phyloP scores from a whole-genome alignment of 2,797 vertebrate genomes.

The Gephyroberyx darwinii region DNA sequence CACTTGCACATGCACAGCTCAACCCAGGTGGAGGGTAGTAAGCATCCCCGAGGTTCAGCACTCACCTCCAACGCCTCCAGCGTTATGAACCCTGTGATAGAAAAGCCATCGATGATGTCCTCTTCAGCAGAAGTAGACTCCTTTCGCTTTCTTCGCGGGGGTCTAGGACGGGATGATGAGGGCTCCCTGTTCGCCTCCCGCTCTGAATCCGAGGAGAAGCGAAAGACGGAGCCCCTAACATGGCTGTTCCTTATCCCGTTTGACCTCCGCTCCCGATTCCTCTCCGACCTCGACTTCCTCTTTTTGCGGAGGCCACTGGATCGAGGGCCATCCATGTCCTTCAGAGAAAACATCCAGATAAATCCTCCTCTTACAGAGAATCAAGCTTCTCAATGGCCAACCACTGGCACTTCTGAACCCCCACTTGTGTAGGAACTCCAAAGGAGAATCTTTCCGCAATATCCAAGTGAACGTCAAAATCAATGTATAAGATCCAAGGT shows the following conservation, averaged over 20 bases:
- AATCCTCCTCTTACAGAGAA: slow-evolving; percentile 55
- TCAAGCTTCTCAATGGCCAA: slow-evolving; percentile 44
- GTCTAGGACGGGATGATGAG: slow-evolving; percentile 87
- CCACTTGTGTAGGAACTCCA: slow-evolving; percentile 69
- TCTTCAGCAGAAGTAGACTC: slow-evolving; percentile 93
- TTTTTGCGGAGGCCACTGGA: slow-evolving; percentile 90
- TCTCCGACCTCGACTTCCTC: slow-evolving; percentile 91
- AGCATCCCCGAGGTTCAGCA: slow-evolving; percentile 1
- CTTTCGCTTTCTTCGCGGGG: slow-evolving; percentile 91
- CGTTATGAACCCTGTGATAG: slow-evolving; percentile 91
- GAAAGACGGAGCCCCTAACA: slow-evolving; percentile 76
- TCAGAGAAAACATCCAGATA: slow-evolving; percentile 72
- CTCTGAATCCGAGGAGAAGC: slow-evolving; percentile 90
- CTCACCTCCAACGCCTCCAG: slow-evolving; percentile 95
- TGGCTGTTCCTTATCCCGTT: slow-evolving; percentile 79
- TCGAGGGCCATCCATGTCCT: slow-evolving; percentile 92
- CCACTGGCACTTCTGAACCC: slow-evolving; percentile 63
- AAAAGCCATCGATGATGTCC: slow-evolving; percentile 97
- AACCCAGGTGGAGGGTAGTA: neutral
- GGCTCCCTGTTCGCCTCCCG: slow-evolving; percentile 88
- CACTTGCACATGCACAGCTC: slow-evolving; percentile 2
- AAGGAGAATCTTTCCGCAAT: slow-evolving; percentile 78
- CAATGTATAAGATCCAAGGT: slow-evolving; percentile 77
- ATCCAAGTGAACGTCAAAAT: slow-evolving; percentile 82
- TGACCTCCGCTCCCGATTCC: slow-evolving; percentile 86